Percentiles rank a stretch among this genome's conserved stretches.
Conservation (phyloP, 2,113 vertebrate genomes). For the Syngnathus floridae region DNA sequence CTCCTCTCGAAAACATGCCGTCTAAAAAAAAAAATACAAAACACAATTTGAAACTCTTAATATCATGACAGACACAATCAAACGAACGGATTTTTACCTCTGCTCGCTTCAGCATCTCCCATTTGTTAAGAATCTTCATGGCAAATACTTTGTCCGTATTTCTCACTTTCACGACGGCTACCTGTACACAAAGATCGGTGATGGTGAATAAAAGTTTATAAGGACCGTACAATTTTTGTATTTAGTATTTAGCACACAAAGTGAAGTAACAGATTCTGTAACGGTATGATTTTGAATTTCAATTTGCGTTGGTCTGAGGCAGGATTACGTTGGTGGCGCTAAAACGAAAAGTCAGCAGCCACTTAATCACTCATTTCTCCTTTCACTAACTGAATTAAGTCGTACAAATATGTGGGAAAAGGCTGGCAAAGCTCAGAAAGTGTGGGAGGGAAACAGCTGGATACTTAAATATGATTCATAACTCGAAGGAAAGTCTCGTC, state of each 20-base stretch:
- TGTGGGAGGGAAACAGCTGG: not conserved
- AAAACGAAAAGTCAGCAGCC: not conserved
- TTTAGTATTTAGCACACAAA: not conserved
- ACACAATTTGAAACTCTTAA: not conserved
- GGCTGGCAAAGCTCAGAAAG: not conserved
- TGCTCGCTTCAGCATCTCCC: slow-evolving; percentile 98
- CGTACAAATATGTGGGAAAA: not conserved
- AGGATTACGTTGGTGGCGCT: not conserved
- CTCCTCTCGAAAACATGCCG: slow-evolving; percentile 97
- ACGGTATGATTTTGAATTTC: not conserved
- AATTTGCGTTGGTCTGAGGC: not conserved
- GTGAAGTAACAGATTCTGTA: not conserved
- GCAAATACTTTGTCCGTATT: slow-evolving; percentile 96
- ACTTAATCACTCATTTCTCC: not conserved
- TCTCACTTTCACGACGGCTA: slow-evolving; percentile 94
- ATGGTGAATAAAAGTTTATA: not conserved
- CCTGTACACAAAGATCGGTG: slow-evolving; percentile 69
- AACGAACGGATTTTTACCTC: slow-evolving; percentile 72
- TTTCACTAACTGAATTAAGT: not conserved
- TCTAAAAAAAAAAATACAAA: slow-evolving; percentile 65
- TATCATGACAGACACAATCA: not conserved
- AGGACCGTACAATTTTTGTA: not conserved
- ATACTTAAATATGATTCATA: not conserved
- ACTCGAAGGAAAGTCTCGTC: not conserved
- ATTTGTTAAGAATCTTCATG: slow-evolving; percentile 99